A percentile compares a stretch with the other conserved stretches of the same genome.
These are phyloP conservation scores for Thalpophila matura DNA, from an alignment of 2,888 invertebrate genomes.

Conservation along the genomic window DNA sequence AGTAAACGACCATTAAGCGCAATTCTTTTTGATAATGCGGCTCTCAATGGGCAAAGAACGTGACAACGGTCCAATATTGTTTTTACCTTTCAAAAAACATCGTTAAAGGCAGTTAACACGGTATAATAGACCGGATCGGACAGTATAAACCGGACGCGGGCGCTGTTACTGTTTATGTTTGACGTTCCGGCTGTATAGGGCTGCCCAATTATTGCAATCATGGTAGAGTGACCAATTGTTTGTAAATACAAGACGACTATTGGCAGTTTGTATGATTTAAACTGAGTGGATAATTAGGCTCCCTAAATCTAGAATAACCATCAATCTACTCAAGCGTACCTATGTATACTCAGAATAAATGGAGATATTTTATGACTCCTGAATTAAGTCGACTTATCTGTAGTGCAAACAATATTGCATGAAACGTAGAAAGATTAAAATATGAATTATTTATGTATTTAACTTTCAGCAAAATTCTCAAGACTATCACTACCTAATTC, in stretches of 20 bases:
- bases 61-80: slow-evolving; percentile 63
- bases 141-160: slow-evolving; percentile 60
- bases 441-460: slow-evolving; percentile 13
- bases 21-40: slow-evolving; percentile 45
- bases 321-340: too few relatives aligned
- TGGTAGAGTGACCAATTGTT: not conserved
- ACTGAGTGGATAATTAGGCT: not conserved
- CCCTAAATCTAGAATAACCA: too few relatives aligned
- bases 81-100: slow-evolving; percentile 63
- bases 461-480: not conserved
- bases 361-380: not conserved
- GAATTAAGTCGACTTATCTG: not conserved
- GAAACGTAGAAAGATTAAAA: slow-evolving; percentile 20
- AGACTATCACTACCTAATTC: slow-evolving; percentile 20
- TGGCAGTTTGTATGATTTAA: not conserved
- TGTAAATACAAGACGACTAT: not conserved
- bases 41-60: slow-evolving; percentile 48
- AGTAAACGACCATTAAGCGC: slow-evolving; percentile 32
- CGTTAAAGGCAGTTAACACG: slow-evolving; percentile 60
- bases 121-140: slow-evolving; percentile 66
- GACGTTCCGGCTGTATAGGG: slow-evolving; percentile 54
- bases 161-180: slow-evolving; percentile 71
- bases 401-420: not conserved
- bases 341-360: not conserved
- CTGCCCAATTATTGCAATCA: slow-evolving; percentile 6